phyloP scores from a whole-genome alignment of 2,888 invertebrate genomes.

The Glyphotaelius pellucidus region DNA sequence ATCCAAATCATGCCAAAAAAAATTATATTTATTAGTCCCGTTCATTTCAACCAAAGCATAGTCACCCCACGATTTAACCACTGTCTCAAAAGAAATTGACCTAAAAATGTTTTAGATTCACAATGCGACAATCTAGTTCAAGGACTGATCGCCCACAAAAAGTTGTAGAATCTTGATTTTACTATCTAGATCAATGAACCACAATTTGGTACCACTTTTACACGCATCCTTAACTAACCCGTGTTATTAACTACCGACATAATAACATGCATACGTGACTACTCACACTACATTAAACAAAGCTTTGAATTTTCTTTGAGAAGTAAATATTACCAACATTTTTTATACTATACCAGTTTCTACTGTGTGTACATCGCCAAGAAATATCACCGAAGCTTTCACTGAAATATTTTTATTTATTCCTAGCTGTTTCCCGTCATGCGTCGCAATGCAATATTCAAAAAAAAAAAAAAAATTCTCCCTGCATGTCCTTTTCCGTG shows the following conservation, averaged over 20 bases:
- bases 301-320: too few species aligned
- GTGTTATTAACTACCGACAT: not conserved
- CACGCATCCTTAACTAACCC: constrained; percentile 3
- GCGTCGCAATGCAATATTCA: too few species aligned
- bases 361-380: too few species aligned
- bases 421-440: too few species aligned
- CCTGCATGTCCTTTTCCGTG: too few species aligned
- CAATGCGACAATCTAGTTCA: constrained; percentile 56
- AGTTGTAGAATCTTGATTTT: constrained; percentile 52
- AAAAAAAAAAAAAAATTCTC: too few species aligned
- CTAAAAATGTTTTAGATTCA: constrained; percentile 52
- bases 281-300: not conserved
- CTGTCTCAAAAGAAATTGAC: constrained; percentile 53
- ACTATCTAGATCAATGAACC: constrained; percentile 57
- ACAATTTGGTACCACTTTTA: constrained; percentile 41
- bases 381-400: too few species aligned
- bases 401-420: too few species aligned
- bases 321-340: not conserved
- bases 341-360: too few species aligned
- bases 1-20: too few species aligned
- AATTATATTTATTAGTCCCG: not conserved
- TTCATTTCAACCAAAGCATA: not conserved
- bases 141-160: constrained; percentile 54
- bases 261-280: not conserved
- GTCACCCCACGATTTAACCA: constrained; percentile 42